Evolutionary conservation across 1,140 invertebrate species (phyloP), one percentile per base, ranked within the genome.

Genomic region (Pseudomyrmex pallidus): DNA sequence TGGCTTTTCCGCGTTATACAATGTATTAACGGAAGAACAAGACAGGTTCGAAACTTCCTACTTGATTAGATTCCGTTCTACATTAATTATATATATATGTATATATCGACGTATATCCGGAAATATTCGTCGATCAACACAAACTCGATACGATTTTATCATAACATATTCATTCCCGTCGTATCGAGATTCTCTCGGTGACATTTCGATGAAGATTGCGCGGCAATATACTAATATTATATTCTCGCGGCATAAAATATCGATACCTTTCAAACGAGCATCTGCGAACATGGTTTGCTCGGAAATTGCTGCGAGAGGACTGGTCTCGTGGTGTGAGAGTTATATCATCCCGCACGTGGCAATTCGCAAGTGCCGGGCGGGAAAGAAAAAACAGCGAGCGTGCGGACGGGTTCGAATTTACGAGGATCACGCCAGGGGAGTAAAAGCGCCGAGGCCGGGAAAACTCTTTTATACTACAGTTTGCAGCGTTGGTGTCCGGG

Each of bases 401-500:
- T 25, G n/a, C n/a, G 57, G 68, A 78, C 68, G 80, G 85, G 61
- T 83, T 73, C 82, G 84, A 90, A 90, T 91, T 91, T 91, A 91
- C 85, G 90, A 90, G 87, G 76, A 84, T 85, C 61, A 77, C 54
- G 83, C 83, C 5, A 35, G 13, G n/a, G 35, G 22, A 85, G 86
- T 90, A 90, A 87, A 87, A 89, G 77, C 76, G 54, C 82, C 25
- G 25, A 3, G 67, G 48, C 52, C 72, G 66, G 46, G 59, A 72
- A 35, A 35, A 82, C 74, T 89, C 85, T 84, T 87, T 90, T 87
- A 35, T 35, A 90, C 87, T 35, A 90, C 87, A 74, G 72, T 82
- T 56, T 54, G 50, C 54, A 44, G n/a, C 44, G 25, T 25, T 25
- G 44, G 12, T 4, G 48, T 15, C 7, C 66, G 66, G 13, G 10